These are phyloP conservation scores for Cynaeus angustus DNA, from an alignment of 2,888 invertebrate species.

Conservation along the genomic window DNA sequence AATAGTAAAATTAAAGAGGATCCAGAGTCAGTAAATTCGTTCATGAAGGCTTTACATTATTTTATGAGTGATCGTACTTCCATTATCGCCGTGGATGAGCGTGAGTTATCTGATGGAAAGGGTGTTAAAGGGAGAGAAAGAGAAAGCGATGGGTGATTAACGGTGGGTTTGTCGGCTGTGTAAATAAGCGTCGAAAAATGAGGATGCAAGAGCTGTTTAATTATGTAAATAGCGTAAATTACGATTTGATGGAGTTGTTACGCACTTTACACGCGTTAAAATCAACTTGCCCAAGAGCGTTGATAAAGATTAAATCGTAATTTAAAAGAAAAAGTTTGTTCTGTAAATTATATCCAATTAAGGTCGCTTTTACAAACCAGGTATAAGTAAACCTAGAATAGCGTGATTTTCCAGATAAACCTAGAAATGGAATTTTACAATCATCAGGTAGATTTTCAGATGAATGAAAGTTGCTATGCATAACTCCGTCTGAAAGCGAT, in stretches of 20 bases:
- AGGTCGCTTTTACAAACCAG: not conserved
- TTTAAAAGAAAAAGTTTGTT: too few species aligned
- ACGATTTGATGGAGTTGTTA: not conserved
- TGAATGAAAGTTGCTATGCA: too few species aligned
- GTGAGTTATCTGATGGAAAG: constrained; percentile 48
- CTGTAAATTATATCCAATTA: constrained; percentile 1
- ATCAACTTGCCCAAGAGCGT: too few species aligned
- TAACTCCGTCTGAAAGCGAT: too few species aligned
- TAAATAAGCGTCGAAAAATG: constrained; percentile 2
- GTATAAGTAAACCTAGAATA: too few species aligned
- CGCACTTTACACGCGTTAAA: too few species aligned
- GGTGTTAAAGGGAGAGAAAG: constrained; percentile 32
- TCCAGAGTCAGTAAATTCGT: constrained; percentile 62
- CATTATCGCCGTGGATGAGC: constrained; percentile 64
- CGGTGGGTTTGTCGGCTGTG: not conserved
- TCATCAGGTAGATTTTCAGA: too few species aligned
- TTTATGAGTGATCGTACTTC: constrained; percentile 65
- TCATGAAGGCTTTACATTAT: constrained; percentile 59
- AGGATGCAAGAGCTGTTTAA: constrained; percentile 10
- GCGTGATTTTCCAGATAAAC: too few species aligned
- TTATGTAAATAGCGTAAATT: constrained; percentile 1
- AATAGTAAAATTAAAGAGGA: constrained; percentile 65
- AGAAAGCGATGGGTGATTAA: not conserved
- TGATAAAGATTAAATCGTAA: too few species aligned
- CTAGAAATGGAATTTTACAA: too few species aligned